Percentiles rank a stretch among this genome's conserved stretches.
Conservation (phyloP, 2,888 invertebrate species). For the Thelaira solivaga region DNA sequence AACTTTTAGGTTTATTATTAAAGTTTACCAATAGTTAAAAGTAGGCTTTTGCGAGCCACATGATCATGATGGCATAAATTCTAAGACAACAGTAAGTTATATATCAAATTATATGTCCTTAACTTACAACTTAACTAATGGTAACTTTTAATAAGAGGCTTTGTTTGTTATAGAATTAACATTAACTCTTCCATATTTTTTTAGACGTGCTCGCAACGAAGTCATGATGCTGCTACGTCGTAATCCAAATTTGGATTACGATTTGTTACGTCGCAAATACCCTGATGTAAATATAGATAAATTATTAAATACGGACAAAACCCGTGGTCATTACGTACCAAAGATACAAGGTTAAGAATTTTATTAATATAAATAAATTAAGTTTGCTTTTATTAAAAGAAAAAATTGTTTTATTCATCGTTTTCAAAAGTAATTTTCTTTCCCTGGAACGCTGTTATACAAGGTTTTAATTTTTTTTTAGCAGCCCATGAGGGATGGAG, state of each 20-base stretch:
- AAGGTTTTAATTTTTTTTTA: slow-evolving; percentile 73
- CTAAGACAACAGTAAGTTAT: too few species aligned
- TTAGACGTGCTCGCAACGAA: slow-evolving; percentile 81
- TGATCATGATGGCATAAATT: too few species aligned
- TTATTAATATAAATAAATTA: background rate
- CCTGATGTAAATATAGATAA: slow-evolving; percentile 87
- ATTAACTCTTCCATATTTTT: too few species aligned
- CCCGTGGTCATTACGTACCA: slow-evolving; percentile 81
- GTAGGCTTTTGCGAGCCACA: too few species aligned
- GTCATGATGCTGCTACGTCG: slow-evolving; percentile 84
- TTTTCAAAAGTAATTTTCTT: slow-evolving; percentile 74
- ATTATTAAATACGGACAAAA: slow-evolving; percentile 79
- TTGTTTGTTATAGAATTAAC: too few species aligned
- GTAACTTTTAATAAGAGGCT: too few species aligned
- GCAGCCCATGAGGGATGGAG: slow-evolving; percentile 77
- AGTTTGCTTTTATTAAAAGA: slow-evolving; percentile 3
- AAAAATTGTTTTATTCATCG: slow-evolving; percentile 60
- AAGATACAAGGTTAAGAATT: slow-evolving; percentile 68
- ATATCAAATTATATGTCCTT: too few species aligned
- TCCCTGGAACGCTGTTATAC: slow-evolving; percentile 73
- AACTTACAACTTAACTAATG: background rate
- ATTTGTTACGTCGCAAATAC: slow-evolving; percentile 83
- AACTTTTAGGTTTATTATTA: too few species aligned
- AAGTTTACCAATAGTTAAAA: too few species aligned
- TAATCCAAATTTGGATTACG: slow-evolving; percentile 87